Conservation (phyloP, 2,113 vertebrate genomes). For the Melanerpes aurifrons region DNA sequence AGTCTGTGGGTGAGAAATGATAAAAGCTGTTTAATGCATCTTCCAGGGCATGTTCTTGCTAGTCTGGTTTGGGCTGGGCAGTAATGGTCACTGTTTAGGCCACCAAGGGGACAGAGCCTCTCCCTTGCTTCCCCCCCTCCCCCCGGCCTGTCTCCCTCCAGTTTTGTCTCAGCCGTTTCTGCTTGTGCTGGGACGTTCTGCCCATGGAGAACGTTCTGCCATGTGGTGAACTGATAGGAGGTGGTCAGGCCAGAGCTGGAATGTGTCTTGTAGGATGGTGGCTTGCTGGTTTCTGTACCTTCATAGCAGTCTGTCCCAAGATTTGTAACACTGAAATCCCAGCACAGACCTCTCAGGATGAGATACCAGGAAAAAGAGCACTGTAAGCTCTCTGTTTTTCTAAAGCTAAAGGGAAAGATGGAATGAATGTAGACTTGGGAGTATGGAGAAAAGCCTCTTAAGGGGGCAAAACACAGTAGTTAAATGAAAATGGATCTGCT, state of each 20-base stretch:
- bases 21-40: background rate
- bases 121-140: background rate
- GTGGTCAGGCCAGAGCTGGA: background rate
- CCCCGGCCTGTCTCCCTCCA: background rate
- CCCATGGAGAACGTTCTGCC: background rate
- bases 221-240: background rate
- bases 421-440: background rate
- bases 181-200: background rate
- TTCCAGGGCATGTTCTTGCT: background rate
- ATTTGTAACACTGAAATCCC: background rate
- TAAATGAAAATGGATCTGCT: background rate
- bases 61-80: background rate
- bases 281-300: background rate
- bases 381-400: background rate
- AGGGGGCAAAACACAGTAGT: background rate
- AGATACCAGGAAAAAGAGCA: background rate
- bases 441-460: background rate
- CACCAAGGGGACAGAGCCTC: background rate
- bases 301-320: background rate
- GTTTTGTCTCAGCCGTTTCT: background rate
- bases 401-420: background rate
- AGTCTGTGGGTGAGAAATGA: background rate
- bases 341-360: background rate
- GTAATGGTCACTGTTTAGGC: background rate
- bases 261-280: fast-evolving